Evolutionary conservation across 2,888 invertebrate species (phyloP).

Genomic region (Caradrina clavipalpis): DNA sequence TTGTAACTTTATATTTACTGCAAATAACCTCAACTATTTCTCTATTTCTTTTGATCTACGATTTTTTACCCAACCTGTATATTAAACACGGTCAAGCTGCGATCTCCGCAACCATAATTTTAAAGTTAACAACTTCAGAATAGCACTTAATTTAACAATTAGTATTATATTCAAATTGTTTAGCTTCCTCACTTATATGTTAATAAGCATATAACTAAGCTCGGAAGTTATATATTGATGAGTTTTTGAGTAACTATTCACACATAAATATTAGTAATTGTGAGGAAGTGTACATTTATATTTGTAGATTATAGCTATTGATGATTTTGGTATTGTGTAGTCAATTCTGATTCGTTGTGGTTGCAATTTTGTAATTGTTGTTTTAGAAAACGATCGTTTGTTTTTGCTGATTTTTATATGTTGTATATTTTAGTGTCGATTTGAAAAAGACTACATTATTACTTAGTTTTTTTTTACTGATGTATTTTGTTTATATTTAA

Average conservation of each 20-base stretch:
- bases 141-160: conserved; percentile 1
- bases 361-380: neutral
- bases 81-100: too few relatives aligned
- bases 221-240: conserved; percentile 18
- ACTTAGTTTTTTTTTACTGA: neutral
- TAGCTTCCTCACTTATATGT: conserved; percentile 48
- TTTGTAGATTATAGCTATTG: neutral
- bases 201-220: conserved; percentile 24
- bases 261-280: neutral
- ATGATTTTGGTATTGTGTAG: neutral
- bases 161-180: conserved; percentile 56
- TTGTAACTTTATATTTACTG: too few relatives aligned
- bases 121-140: conserved; percentile 9
- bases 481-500: neutral
- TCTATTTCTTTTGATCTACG: too few relatives aligned
- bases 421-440: neutral
- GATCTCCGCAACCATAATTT: neutral
- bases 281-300: conserved; percentile 28
- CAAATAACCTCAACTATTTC: too few relatives aligned
- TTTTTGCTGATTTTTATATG: neutral
- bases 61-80: too few relatives aligned
- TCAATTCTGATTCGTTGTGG: conserved; percentile 26
- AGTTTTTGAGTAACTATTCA: conserved; percentile 4
- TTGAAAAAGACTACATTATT: too few relatives aligned
- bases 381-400: neutral